Evolutionary conservation across 2,888 invertebrate species (phyloP).

Genomic region (Pristionchus japonicus): DNA sequence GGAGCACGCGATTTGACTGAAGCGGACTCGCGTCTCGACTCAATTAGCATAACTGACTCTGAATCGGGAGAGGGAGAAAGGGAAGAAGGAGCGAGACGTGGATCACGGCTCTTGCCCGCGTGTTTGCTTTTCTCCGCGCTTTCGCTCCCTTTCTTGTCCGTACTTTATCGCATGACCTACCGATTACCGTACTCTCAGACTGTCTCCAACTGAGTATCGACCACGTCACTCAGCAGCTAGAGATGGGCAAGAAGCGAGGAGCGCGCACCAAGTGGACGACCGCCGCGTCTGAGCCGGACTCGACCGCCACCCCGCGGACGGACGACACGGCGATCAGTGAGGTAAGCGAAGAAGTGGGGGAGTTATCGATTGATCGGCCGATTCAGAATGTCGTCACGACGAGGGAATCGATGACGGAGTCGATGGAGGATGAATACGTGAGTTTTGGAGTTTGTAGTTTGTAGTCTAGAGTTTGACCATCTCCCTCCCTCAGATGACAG

Average conservation of each 20-base stretch:
- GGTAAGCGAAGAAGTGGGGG: not conserved
- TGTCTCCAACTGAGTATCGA: slow-evolving; percentile 35
- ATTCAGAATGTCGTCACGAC: slow-evolving; percentile 2
- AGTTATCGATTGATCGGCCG: not conserved
- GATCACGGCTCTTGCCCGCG: not conserved
- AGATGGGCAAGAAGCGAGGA: slow-evolving; percentile 25
- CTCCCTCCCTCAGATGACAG: not conserved
- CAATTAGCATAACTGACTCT: slow-evolving; percentile 16
- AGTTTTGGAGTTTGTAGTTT: slow-evolving; percentile 9
- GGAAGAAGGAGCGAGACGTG: not conserved
- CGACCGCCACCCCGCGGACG: not conserved
- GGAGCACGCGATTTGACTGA: slow-evolving; percentile 4
- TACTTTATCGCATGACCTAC: not conserved
- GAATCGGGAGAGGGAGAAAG: not conserved
- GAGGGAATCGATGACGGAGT: slow-evolving; percentile 38
- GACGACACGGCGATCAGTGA: not conserved
- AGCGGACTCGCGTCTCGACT: not conserved
- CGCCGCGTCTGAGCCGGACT: not conserved
- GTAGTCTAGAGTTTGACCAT: not conserved
- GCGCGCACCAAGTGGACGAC: slow-evolving; percentile 21
- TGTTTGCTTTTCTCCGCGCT: slow-evolving; percentile 14
- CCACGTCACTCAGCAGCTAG: slow-evolving; percentile 16
- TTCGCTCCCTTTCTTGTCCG: not conserved
- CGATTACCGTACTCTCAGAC: not conserved
- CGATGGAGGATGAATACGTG: slow-evolving; percentile 39